A percentile compares a stretch with the other conserved stretches of the same genome.
These are phyloP conservation scores for Steatornis caripensis DNA, from an alignment of 2,113 vertebrate species.

Conservation along the genomic window DNA sequence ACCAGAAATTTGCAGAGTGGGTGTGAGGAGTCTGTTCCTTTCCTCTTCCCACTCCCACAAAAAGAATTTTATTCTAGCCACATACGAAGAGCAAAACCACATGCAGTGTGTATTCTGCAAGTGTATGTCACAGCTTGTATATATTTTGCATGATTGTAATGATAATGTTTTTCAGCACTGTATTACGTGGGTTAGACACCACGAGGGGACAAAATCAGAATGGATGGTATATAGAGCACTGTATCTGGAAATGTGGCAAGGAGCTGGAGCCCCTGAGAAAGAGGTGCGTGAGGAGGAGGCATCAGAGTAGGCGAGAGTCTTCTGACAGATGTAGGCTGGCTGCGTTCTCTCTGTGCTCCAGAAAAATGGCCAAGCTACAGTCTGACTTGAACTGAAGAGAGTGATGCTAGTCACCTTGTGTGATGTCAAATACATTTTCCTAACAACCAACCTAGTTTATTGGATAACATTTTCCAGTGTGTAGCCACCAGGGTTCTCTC, in stretches of 20 bases:
- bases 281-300: not conserved
- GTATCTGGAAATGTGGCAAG: not conserved
- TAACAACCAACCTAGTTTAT: not conserved
- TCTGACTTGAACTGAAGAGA: not conserved
- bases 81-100: not conserved
- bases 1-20: not conserved
- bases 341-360: not conserved
- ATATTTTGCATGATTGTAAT: not conserved
- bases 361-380: not conserved
- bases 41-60: not conserved
- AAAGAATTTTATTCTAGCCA: not conserved
- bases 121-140: not conserved
- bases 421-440: not conserved
- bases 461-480: not conserved
- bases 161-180: not conserved
- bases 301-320: not conserved
- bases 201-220: not conserved
- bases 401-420: not conserved
- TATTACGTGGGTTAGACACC: not conserved
- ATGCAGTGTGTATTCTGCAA: not conserved
- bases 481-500: not conserved
- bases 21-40: not conserved
- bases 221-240: not conserved
- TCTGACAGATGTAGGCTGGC: not conserved
- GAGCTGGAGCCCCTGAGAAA: not conserved